Evolutionary conservation across 2,888 invertebrate species (phyloP).

Genomic region (Acanthosoma haemorrhoidale): DNA sequence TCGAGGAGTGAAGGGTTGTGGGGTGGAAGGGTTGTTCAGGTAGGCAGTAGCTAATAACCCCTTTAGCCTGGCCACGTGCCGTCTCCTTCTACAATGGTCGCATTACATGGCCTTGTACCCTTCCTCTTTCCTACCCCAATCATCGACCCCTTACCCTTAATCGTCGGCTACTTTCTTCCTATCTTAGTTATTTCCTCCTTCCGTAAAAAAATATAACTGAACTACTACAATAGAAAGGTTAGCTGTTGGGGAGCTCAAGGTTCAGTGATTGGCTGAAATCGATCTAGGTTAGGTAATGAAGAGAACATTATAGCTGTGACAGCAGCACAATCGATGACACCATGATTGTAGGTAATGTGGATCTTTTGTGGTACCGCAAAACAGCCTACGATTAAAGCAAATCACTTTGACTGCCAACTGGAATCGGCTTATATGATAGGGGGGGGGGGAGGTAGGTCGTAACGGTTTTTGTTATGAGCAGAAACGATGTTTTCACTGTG

Average conservation of each 20-base stretch:
- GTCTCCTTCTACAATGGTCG: not conserved
- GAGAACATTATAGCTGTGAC: not conserved
- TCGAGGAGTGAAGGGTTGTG: not conserved
- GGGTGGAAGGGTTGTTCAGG: not conserved
- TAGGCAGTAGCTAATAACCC: slow-evolving; percentile 14
- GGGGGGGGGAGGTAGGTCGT: too few relatives aligned
- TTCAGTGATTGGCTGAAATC: not conserved
- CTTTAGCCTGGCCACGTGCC: not conserved
- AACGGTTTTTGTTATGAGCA: too few relatives aligned
- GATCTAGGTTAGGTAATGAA: not conserved
- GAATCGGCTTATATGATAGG: too few relatives aligned
- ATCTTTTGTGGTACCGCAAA: not conserved
- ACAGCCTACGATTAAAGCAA: too few relatives aligned
- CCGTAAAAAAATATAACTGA: not conserved
- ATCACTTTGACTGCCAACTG: too few relatives aligned
- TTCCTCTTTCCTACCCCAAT: not conserved
- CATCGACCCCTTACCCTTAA: not conserved
- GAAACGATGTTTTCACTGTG: too few relatives aligned
- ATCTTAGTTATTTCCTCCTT: not conserved
- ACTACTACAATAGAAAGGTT: too few relatives aligned
- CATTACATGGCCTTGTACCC: slow-evolving; percentile 2
- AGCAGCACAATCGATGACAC: not conserved
- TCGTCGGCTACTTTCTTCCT: slow-evolving; percentile 7
- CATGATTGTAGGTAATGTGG: not conserved
- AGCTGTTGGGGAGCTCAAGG: not conserved